Conservation (phyloP, 2,113 vertebrate genomes). For the Carollia perspicillata region DNA sequence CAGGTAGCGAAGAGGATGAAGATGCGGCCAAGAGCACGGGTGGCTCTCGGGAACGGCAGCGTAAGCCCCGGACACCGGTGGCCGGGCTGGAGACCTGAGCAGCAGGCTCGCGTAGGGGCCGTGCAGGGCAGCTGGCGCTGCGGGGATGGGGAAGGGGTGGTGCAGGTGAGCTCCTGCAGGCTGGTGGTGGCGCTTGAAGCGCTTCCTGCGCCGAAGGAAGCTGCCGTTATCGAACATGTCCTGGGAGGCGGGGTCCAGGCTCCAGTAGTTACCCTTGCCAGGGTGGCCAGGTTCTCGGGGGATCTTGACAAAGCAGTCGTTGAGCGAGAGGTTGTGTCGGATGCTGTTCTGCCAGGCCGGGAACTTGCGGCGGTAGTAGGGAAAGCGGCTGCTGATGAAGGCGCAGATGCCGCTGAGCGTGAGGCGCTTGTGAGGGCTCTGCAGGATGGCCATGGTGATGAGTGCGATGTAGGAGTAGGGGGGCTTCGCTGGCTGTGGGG, state of each 20-base stretch:
- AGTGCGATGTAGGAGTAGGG: constrained; percentile 94
- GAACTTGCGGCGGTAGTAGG: constrained; percentile 90
- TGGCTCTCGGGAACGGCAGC: not conserved
- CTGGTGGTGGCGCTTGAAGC: constrained; percentile 89
- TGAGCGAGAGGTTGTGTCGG: constrained; percentile 96
- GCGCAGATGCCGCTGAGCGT: constrained; percentile 93
- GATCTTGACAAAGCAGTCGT: constrained; percentile 97
- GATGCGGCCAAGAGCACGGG: constrained; percentile 23
- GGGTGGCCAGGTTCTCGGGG: constrained; percentile 94
- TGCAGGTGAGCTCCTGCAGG: not conserved
- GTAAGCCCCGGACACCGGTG: not conserved
- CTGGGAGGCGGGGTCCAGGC: constrained; percentile 90
- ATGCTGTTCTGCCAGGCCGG: constrained; percentile 97
- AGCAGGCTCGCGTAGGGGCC: not conserved
- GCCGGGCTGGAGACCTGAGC: constrained; percentile 35
- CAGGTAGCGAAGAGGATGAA: constrained; percentile 13
- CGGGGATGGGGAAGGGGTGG: not conserved
- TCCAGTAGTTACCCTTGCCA: constrained; percentile 98
- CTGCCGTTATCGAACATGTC: constrained; percentile 96
- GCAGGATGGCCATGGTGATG: constrained; percentile 94
- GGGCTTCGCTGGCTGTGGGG: constrained; percentile 82
- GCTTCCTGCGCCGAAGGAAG: constrained; percentile 91
- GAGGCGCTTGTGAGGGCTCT: constrained; percentile 90
- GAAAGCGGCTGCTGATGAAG: constrained; percentile 93
- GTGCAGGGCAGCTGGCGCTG: constrained; percentile 36